These are phyloP conservation scores for Tympanuchus pallidicinctus DNA, from an alignment of 2,113 vertebrate species.

Conservation along the genomic window DNA sequence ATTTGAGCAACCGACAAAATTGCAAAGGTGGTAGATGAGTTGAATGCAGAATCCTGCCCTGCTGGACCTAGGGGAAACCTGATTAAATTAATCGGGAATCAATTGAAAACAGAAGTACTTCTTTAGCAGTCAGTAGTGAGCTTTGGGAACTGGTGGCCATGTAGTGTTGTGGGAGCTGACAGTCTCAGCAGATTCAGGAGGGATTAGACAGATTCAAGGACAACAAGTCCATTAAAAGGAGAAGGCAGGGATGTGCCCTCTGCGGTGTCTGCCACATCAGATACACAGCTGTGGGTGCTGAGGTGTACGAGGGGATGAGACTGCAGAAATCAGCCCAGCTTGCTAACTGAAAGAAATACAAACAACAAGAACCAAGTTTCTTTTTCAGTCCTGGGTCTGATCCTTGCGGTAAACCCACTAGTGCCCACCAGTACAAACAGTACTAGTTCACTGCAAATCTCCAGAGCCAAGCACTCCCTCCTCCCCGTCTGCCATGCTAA, in stretches of 20 bases:
- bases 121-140: conserved; percentile 9
- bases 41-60: conserved; percentile 4
- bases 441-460: not conserved
- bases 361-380: not conserved
- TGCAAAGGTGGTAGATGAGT: not conserved
- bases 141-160: not conserved
- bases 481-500: not conserved
- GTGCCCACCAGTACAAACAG: not conserved
- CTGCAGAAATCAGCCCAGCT: not conserved
- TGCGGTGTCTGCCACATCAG: not conserved
- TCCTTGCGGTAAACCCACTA: not conserved
- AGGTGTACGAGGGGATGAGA: not conserved
- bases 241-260: not conserved
- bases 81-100: not conserved
- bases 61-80: not conserved
- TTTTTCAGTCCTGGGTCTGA: not conserved
- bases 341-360: not conserved
- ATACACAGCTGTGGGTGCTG: not conserved
- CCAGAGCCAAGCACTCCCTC: not conserved
- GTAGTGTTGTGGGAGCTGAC: not conserved
- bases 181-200: not conserved
- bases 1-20: conserved; percentile 27
- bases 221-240: conserved; percentile 11
- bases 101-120: not conserved
- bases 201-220: conserved; percentile 1